Base-by-base conservation (phyloP, 2,888 invertebrate genomes). In the Tethea ocularis region DNA sequence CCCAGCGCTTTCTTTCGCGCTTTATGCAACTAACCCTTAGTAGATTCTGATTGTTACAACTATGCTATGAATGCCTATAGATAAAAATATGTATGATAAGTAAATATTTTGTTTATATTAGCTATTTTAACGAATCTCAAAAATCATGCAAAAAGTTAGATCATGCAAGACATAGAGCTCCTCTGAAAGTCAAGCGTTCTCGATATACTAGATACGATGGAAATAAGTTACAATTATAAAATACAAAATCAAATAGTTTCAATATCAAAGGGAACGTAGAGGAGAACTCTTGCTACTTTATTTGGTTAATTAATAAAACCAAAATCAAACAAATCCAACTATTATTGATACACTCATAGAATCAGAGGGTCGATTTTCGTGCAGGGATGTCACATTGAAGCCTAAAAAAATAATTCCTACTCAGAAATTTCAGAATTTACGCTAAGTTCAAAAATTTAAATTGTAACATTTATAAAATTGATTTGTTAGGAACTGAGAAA, bases 261-360 rank as follows among this genome's bases (percentile, higher is more conserved):
- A 55, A 38, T 53, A 24, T 52, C 29, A 57, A 57, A 57, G 23
- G 51, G 26, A 51, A 13, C n/a, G 29, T 0, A 13, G 58, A 63
- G 61, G 57, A 67, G 51, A 66, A 73, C 78, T 77, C 67, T 62
- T 75, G 77, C 83, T 20, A 46, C 46, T 84, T 87, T 86, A 89
- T 91, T 88, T 82, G 83, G 88, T 88, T 92, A 91, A 92, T 92
- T 91, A 93, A 91, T 91, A 91, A 88, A 82, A 88, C 89, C 91
- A 82, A 89, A 88, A 81, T 89, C 92, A 91, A 91, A 92, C 87
- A 91, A 87, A 86, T 87, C 85, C 80, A 75, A 83, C 84, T 81
- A 87, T 86, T 87, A 91, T 88, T 91, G 91, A 91, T 91, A 90
- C 89, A 86, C 88, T 89, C 87, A 77, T 80, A 79, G 84, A 78